Conservation (phyloP, 2,113 vertebrate species). For the Cyrtonyx montezumae region DNA sequence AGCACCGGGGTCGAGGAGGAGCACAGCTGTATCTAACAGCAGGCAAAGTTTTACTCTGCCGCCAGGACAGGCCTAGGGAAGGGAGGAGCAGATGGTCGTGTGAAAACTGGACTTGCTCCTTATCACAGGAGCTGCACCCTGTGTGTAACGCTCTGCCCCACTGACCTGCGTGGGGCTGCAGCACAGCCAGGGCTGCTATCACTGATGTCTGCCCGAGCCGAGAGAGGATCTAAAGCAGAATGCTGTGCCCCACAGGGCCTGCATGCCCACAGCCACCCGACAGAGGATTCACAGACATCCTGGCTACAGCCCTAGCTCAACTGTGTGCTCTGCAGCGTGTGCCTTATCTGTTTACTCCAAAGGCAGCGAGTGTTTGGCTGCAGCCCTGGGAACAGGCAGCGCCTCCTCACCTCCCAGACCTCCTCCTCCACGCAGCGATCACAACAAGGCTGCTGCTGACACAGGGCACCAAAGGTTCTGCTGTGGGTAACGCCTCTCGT, state of each 20-base stretch:
- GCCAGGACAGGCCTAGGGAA: accelerated
- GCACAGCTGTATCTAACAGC: not conserved
- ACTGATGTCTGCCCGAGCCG: not conserved
- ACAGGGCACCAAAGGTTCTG: not conserved
- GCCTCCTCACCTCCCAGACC: accelerated
- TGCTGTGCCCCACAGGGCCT: accelerated
- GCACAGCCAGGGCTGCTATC: not conserved
- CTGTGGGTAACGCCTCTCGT: too few species aligned
- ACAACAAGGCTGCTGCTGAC: accelerated
- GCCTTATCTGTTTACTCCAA: accelerated
- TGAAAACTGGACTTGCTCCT: accelerated
- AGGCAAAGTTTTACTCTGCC: accelerated
- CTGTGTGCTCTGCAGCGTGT: accelerated
- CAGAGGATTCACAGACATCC: not conserved
- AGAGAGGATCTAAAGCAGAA: too few species aligned
- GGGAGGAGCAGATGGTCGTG: accelerated
- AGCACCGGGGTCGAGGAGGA: accelerated
- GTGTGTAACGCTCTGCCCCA: accelerated
- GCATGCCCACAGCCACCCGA: not conserved
- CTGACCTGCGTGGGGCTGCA: accelerated
- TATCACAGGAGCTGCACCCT: accelerated
- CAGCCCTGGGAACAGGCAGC: accelerated
- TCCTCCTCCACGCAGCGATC: accelerated
- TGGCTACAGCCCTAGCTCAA: accelerated
- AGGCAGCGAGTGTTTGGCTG: accelerated